phyloP scores from a whole-genome alignment of 2,888 invertebrate genomes.

The Abscondita cerata region DNA sequence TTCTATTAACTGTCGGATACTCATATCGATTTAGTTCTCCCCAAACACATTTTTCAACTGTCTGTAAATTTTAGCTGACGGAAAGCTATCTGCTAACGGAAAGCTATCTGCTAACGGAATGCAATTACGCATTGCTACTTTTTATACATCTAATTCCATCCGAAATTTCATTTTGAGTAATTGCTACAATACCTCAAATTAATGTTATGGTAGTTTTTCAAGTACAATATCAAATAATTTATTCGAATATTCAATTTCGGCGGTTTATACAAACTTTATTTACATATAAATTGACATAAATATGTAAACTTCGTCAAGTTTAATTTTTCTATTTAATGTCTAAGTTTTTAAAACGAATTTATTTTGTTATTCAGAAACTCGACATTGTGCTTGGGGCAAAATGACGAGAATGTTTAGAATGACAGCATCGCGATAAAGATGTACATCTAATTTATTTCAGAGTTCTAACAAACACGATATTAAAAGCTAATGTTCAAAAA shows the following conservation, averaged over 20 bases:
- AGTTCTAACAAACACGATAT: neutral
- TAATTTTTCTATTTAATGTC: too few species aligned
- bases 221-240: neutral
- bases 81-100: neutral
- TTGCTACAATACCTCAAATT: neutral
- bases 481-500: too few species aligned
- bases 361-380: conserved; percentile 10
- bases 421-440: conserved; percentile 16
- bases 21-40: neutral
- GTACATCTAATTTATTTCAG: conserved; percentile 18
- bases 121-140: neutral
- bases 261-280: too few species aligned
- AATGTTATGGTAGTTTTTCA: too few species aligned
- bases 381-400: neutral
- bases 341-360: neutral
- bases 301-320: too few species aligned
- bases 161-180: neutral
- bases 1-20: too few species aligned
- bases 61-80: neutral
- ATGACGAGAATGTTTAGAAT: conserved; percentile 9
- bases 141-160: neutral
- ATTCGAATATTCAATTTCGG: too few species aligned
- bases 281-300: too few species aligned
- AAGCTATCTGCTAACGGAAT: neutral
- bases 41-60: neutral